These are phyloP conservation scores for Leiothrix lutea DNA, from an alignment of 2,113 vertebrate genomes.

Conservation along the genomic window DNA sequence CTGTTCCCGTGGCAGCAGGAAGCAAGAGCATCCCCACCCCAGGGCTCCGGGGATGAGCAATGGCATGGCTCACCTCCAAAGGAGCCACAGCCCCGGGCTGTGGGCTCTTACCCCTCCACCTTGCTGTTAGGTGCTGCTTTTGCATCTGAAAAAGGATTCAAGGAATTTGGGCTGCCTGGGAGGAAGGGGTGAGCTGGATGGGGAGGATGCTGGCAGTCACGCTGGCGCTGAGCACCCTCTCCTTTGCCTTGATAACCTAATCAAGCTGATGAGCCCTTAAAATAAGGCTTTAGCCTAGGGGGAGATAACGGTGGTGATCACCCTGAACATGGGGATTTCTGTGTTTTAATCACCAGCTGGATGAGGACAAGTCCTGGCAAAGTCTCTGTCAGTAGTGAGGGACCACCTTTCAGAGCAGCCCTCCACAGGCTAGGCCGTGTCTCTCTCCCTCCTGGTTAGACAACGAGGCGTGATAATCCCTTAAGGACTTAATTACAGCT, in stretches of 20 bases:
- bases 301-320: slow-evolving; percentile 2
- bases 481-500: neutral
- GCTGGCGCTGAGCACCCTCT: neutral
- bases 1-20: neutral
- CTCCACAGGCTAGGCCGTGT: fast-evolving
- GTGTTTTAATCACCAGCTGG: neutral
- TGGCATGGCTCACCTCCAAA: slow-evolving; percentile 20
- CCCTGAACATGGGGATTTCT: neutral
- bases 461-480: neutral
- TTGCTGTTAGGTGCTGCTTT: neutral
- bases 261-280: neutral
- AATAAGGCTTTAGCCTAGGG: neutral
- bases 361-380: neutral
- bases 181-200: neutral
- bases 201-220: neutral
- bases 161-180: neutral
- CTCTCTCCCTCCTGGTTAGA: neutral
- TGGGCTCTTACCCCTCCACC: neutral
- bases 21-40: neutral
- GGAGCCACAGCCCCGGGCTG: neutral
- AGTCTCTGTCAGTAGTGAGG: neutral
- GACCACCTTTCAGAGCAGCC: neutral
- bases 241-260: neutral
- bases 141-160: neutral
- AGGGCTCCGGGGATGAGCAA: neutral